phyloP scores from a whole-genome alignment of 2,113 vertebrate genomes.

The Agapornis roseicollis region DNA sequence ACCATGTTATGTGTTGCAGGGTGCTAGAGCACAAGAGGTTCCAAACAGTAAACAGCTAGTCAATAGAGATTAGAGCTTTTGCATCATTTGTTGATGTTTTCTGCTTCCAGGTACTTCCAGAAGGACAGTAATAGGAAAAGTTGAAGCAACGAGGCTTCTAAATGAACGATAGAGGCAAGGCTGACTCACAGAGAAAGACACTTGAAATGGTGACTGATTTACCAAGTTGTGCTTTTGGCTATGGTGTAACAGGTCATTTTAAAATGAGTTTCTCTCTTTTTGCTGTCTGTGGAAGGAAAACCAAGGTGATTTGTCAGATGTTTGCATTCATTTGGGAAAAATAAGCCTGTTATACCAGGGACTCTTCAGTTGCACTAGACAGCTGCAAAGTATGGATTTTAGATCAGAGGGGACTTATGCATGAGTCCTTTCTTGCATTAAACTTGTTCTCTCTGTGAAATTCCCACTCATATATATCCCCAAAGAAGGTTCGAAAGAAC shows the following conservation, averaged over 20 bases:
- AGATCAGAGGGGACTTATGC: not conserved
- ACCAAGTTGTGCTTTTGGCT: conserved; percentile 22
- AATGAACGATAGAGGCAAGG: not conserved
- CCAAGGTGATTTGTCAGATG: not conserved
- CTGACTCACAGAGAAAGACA: conserved; percentile 26
- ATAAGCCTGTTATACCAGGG: not conserved
- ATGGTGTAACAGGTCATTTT: not conserved
- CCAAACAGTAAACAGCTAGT: not conserved
- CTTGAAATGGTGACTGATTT: conserved; percentile 16
- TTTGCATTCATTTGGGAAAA: not conserved
- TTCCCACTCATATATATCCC: not conserved
- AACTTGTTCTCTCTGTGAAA: not conserved
- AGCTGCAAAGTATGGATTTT: conserved; percentile 1
- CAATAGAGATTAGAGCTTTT: not conserved
- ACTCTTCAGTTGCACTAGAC: not conserved
- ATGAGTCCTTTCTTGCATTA: not conserved
- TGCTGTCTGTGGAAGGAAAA: not conserved
- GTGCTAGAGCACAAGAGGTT: not conserved
- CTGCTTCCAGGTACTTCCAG: conserved; percentile 23
- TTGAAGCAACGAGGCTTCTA: not conserved
- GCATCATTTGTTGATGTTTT: not conserved
- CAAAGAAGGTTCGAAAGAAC: not conserved
- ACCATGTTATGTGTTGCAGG: not conserved
- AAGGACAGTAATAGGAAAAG: conserved; percentile 19
- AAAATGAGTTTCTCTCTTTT: conserved; percentile 5